Percentiles rank a stretch among this genome's conserved stretches.
Evolutionary conservation across 2,113 vertebrate species (phyloP).

Genomic region (Coracopsis vasa): DNA sequence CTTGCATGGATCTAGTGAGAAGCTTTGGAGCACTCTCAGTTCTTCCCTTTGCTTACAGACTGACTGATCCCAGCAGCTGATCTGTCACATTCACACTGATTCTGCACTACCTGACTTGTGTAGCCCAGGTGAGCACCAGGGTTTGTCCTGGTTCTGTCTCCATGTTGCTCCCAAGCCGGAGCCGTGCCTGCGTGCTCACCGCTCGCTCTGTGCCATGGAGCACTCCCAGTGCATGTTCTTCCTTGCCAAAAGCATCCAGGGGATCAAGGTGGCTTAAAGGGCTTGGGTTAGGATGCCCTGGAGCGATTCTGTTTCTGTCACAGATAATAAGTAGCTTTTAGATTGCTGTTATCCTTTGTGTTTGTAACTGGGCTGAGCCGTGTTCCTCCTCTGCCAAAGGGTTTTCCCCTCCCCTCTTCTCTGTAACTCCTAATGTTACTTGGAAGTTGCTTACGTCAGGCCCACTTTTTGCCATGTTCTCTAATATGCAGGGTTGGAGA

Average conservation of each 20-base stretch:
- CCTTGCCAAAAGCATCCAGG: background rate
- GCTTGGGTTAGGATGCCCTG: background rate
- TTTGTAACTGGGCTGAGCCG: background rate
- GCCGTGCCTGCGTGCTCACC: background rate
- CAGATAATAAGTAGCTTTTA: rapidly evolving
- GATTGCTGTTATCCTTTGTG: background rate
- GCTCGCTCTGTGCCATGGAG: background rate
- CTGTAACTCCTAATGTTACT: background rate
- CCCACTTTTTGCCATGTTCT: background rate
- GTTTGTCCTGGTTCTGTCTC: background rate
- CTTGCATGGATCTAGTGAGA: background rate
- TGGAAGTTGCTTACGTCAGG: background rate
- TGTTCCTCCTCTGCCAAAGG: background rate
- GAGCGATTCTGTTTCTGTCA: background rate
- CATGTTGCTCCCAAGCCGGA: background rate
- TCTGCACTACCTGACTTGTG: background rate
- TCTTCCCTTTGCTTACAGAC: background rate
- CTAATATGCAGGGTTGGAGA: background rate
- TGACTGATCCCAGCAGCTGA: background rate
- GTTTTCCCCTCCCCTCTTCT: background rate
- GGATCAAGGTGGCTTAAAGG: background rate
- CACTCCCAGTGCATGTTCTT: rapidly evolving
- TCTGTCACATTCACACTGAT: rapidly evolving
- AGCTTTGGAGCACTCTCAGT: background rate
- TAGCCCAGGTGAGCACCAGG: background rate